Evolutionary conservation across 2,888 invertebrate species (phyloP).

Genomic region (Eulithis prunata): DNA sequence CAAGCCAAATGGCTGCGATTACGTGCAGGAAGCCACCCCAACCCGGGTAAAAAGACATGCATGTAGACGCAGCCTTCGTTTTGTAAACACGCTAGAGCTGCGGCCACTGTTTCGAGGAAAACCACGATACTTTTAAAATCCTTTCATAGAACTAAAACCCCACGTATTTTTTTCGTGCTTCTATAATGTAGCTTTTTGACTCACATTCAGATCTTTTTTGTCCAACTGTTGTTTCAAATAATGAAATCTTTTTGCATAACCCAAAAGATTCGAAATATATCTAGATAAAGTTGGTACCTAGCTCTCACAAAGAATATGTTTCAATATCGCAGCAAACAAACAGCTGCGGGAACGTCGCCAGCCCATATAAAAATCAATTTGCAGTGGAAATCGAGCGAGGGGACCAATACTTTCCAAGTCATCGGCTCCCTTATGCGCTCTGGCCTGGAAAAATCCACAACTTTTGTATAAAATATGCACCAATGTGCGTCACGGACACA

Average conservation of each 20-base stretch:
- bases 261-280: constrained; percentile 17
- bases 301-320: constrained; percentile 18
- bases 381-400: constrained; percentile 79
- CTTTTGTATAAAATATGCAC: constrained; percentile 60
- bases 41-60: constrained; percentile 33
- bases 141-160: neutral
- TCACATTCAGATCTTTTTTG: no score
- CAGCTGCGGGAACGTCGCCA: constrained; percentile 47
- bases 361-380: constrained; percentile 80
- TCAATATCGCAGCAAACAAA: constrained; percentile 43
- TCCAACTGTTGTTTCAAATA: no score
- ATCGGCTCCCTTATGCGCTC: constrained; percentile 69
- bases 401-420: constrained; percentile 80
- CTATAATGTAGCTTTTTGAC: no score
- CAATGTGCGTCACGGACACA: constrained; percentile 42
- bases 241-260: neutral
- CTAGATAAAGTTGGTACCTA: constrained; percentile 4
- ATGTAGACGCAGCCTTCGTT: constrained; percentile 22
- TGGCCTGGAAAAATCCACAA: constrained; percentile 74
- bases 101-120: constrained; percentile 15
- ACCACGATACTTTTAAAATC: constrained; percentile 17
- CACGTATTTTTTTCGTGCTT: no score
- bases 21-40: constrained; percentile 37
- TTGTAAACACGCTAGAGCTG: constrained; percentile 29
- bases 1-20: constrained; percentile 41